phyloP scores from a whole-genome alignment of 2,113 vertebrate genomes.

The Mus pahari region DNA sequence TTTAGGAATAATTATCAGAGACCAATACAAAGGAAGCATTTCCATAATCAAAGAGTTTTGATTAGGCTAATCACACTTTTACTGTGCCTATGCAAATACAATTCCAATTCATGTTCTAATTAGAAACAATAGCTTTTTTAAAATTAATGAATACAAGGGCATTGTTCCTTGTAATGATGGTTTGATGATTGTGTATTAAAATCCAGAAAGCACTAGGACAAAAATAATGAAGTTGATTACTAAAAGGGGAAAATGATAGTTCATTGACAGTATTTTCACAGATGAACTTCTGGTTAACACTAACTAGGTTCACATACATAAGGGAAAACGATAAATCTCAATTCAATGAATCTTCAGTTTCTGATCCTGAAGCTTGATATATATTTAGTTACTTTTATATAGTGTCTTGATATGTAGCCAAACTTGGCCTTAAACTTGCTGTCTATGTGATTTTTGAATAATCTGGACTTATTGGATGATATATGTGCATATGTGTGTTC shows the following conservation, averaged over 20 bases:
- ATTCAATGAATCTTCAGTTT: background rate
- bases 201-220: background rate
- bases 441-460: background rate
- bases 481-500: background rate
- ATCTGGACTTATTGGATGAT: background rate
- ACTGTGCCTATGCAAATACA: background rate
- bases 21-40: background rate
- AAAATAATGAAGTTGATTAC: conserved; percentile 8
- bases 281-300: background rate
- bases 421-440: background rate
- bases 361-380: background rate
- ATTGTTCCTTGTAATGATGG: background rate
- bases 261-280: background rate
- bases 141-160: background rate
- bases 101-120: background rate
- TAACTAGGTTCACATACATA: background rate
- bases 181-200: background rate
- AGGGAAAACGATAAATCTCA: background rate
- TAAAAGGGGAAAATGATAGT: background rate
- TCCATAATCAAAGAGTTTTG: background rate
- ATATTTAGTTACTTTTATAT: background rate
- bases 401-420: background rate
- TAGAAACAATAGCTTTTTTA: background rate
- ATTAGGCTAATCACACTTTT: background rate
- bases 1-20: background rate